These are phyloP conservation scores for Eulacestoma nigropectus DNA, from an alignment of 2,113 vertebrate genomes.

Conservation along the genomic window DNA sequence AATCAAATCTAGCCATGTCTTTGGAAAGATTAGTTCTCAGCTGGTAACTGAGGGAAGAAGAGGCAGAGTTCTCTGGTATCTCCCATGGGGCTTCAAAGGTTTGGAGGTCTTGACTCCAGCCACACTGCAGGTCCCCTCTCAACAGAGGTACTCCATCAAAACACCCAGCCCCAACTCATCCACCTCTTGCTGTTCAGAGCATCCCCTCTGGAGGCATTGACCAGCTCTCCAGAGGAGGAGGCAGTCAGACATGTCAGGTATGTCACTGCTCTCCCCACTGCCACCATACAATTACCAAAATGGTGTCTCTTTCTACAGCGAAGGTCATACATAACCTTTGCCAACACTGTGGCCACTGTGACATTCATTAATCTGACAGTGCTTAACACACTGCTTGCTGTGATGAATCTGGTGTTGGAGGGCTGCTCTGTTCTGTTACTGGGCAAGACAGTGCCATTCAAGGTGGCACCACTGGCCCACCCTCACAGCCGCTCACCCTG, in stretches of 20 bases:
- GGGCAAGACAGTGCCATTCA: background rate
- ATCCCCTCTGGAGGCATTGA: background rate
- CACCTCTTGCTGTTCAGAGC: background rate
- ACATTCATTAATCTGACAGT: conserved; percentile 10
- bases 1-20: background rate
- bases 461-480: background rate
- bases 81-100: background rate
- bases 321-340: conserved; percentile 18
- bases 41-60: background rate
- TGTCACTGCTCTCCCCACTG: background rate
- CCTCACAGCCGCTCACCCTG: background rate
- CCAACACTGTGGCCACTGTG: conserved; percentile 18
- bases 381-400: background rate
- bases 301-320: conserved; percentile 13
- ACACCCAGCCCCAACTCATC: background rate
- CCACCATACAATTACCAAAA: conserved; percentile 28
- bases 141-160: background rate
- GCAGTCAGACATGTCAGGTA: background rate
- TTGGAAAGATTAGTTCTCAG: background rate
- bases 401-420: background rate
- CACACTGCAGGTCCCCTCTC: background rate
- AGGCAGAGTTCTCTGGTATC: background rate
- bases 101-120: background rate
- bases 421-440: background rate
- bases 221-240: background rate